Base-by-base conservation (phyloP, 2,888 invertebrate species). In the Chloromyia formosa region DNA sequence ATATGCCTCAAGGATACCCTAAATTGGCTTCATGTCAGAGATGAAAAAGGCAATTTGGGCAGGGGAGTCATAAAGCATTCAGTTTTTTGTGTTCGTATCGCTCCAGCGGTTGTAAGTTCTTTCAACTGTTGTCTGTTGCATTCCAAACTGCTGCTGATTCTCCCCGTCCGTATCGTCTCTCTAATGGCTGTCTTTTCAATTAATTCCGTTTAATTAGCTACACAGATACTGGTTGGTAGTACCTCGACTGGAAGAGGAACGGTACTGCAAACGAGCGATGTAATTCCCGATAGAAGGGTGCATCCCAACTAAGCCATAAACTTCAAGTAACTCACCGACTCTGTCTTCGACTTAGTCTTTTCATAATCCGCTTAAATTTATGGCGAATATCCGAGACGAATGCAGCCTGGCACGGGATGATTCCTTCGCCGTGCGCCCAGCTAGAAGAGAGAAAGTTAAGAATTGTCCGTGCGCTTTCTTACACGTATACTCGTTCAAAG, bases 291-390 rank as follows among this genome's bases (percentile, higher is more conserved):
- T 40, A n/a, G 18, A 10, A 27, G 16, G 40, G 22, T 62, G 62
- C 62, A 62, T 62, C 62, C n/a, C 62, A n/a, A 62, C 35, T 14
- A 40, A 23, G 27, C 62, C 62, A 69, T 69, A 9, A 22, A 20
- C 68, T 27, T 54, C 23, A 54, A 18, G 68, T 69, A 69, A 69
- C 54, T 53, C 53, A 54, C 68, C 49, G 27, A 69, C 27, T 35
- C 27, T 35, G 27, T 35, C 27, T 35, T 35, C 27, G 7, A 2
- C 7, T 35, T 35, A 7, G 27, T 69, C 66, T 54, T 69, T 16
- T 53, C 53, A 69, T 69, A 22, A 69, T 69, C 68, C 5, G n/a
- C 16, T 69, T 53, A 16, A 23, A 54, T 49, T 69, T 27, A 69
- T 69, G 54, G 53, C 20, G 66, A 64, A 40, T 40, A 42, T 23